These are phyloP conservation scores for Eupristina koningsbergeri DNA, from an alignment of 1,140 invertebrate species.

Conservation along the genomic window DNA sequence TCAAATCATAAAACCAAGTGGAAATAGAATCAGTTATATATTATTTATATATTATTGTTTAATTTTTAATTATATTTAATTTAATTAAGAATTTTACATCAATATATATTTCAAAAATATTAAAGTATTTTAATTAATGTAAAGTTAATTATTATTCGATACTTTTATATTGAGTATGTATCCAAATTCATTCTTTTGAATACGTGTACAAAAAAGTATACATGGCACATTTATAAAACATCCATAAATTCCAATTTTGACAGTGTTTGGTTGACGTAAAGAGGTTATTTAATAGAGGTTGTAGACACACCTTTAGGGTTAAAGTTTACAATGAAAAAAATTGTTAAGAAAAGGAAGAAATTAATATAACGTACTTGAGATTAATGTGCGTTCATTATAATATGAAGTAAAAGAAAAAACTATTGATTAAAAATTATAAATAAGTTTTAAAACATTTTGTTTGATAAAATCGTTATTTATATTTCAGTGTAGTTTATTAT, in stretches of 20 bases:
- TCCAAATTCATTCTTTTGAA: conserved; percentile 33
- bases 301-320: conserved; percentile 47
- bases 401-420: not conserved
- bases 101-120: too few species aligned
- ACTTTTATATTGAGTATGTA: too few species aligned
- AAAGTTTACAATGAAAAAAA: conserved; percentile 48
- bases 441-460: conserved; percentile 7
- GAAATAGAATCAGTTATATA: too few species aligned
- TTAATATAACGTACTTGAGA: conserved; percentile 29
- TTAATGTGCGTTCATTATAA: conserved; percentile 23
- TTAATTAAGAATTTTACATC: too few species aligned
- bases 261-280: conserved; percentile 40
- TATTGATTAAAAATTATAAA: not conserved
- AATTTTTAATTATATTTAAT: too few species aligned
- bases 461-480: too few species aligned
- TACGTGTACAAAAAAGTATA: conserved; percentile 27
- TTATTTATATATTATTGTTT: too few species aligned
- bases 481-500: too few species aligned
- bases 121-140: not conserved
- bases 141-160: too few species aligned
- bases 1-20: too few species aligned
- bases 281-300: conserved; percentile 39
- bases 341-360: conserved; percentile 48
- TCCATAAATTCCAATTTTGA: conserved; percentile 12
- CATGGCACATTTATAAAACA: not conserved